phyloP scores from a whole-genome alignment of 30 jellyfish, hydroid and myxozoan species.

The Mastigias papua region DNA sequence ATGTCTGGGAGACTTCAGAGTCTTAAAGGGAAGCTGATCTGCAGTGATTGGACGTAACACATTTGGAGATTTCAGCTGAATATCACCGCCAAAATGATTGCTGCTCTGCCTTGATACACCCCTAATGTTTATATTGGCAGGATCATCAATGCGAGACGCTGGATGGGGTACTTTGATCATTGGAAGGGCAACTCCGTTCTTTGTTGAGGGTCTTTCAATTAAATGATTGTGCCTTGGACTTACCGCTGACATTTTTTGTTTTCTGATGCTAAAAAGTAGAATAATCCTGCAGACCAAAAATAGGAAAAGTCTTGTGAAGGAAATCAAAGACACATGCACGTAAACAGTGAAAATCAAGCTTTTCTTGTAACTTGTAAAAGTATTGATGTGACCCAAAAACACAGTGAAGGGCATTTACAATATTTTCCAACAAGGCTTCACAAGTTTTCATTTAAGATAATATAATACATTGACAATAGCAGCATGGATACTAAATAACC shows the following conservation, averaged over 20 bases:
- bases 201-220: constrained; percentile 45
- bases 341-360: too few relatives aligned
- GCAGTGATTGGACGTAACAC: constrained; percentile 77
- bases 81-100: constrained; percentile 38
- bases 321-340: too few relatives aligned
- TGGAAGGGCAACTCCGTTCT: constrained; percentile 81
- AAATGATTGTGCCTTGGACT: constrained; percentile 38
- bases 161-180: constrained; percentile 86
- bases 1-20: constrained; percentile 51
- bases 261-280: not conserved
- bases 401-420: too few relatives aligned
- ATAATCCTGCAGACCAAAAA: not conserved
- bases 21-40: constrained; percentile 64
- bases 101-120: constrained; percentile 80
- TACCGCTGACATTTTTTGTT: constrained; percentile 46
- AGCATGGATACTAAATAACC: too few relatives aligned
- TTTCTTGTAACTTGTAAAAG: too few relatives aligned
- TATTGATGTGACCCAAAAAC: too few relatives aligned
- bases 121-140: constrained; percentile 75
- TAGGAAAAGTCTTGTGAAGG: too few relatives aligned
- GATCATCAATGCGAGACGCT: constrained; percentile 75
- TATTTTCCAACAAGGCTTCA: too few relatives aligned
- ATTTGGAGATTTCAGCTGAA: constrained; percentile 43
- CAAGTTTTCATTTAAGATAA: too few relatives aligned
- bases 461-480: not conserved